Base-by-base conservation (phyloP, 2,797 vertebrate species). In the Petrocephalus schoutedeni region DNA sequence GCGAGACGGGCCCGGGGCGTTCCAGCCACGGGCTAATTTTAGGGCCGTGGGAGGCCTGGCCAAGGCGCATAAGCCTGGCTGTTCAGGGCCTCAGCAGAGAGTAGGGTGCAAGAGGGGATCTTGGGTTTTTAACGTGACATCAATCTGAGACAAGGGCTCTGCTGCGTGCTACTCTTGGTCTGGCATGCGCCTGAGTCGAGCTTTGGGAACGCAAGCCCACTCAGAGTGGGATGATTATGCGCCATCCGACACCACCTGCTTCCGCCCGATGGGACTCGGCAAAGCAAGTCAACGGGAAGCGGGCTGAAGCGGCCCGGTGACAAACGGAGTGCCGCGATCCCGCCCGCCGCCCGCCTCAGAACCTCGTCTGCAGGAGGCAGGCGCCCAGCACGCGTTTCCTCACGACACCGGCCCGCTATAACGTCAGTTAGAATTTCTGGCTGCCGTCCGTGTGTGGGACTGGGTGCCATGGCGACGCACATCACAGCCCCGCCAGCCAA, bases 1-100 rank as follows among this genome's bases (percentile, higher is more conserved):
- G 80, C 41, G 10, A 23, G n/a, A 23, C n/a, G 41, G 80, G 45
- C 80, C 80, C 80, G 12, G 19, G 0, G 41, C 21, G 49, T 83
- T 21, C 49, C 80, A 53, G 80, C 80, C 9, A n/a, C 2, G 2
- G 80, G 80, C 80, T 83, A 83, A 83, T 83, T 83, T 83, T 83
- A 83, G 80, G 80, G 8, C 49, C 41, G n/a, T 51, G 45, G 80
- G 80, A 53, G 80, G 80, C 16, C 45, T 83, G 45, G 41, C 80
- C 80, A 83, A 53, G 45, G 19, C 53, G 80, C 41, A 14, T 21
- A 14, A 83, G 49, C 10, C 21, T 21, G 49, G 21, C 49, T 53
- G 80, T 53, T 21, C n/a, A 23, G 41, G 80, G 80, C 80, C 80
- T 83, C 41, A 21, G 80, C 41, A 83, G 49, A 53, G 53, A 23